Percentiles rank a stretch among this genome's conserved stretches.
Evolutionary conservation across 2,888 invertebrate species (phyloP).

Genomic region (Helobdella robusta): DNA sequence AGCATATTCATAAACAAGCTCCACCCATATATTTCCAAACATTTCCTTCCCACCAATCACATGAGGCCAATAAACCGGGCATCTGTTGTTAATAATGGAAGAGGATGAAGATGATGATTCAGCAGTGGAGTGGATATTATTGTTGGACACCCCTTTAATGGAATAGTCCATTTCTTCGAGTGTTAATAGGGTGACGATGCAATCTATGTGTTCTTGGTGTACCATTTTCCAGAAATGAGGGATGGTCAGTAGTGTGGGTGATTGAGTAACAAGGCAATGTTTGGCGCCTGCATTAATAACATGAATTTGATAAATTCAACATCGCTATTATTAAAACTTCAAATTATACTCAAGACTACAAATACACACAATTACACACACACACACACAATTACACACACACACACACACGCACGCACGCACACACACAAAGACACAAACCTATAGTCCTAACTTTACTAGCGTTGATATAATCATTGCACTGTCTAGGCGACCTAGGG

Average conservation of each 20-base stretch:
- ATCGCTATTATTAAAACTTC: too few species aligned
- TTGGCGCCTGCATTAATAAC: too few species aligned
- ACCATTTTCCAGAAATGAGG: slow-evolving; percentile 33
- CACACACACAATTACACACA: too few species aligned
- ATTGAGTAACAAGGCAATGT: slow-evolving; percentile 32
- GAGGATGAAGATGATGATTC: neutral
- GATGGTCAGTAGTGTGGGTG: slow-evolving; percentile 24
- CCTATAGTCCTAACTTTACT: slow-evolving; percentile 28
- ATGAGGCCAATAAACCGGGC: slow-evolving; percentile 13
- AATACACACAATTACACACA: too few species aligned
- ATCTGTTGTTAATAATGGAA: neutral
- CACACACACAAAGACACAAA: too few species aligned
- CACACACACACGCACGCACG: too few species aligned
- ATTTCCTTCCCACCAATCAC: neutral
- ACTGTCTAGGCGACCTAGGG: neutral
- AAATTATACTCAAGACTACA: too few species aligned
- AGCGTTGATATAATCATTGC: slow-evolving; percentile 32
- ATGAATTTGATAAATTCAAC: too few species aligned
- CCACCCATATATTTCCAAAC: slow-evolving; percentile 6
- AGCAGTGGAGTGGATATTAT: neutral
- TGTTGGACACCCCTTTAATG: neutral
- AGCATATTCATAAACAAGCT: neutral
- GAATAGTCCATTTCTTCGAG: slow-evolving; percentile 6
- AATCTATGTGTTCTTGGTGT: slow-evolving; percentile 28
- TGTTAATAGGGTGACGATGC: slow-evolving; percentile 31